Conservation (phyloP, 2,888 invertebrate genomes). For the Amblyjoppa fuscipennis region DNA sequence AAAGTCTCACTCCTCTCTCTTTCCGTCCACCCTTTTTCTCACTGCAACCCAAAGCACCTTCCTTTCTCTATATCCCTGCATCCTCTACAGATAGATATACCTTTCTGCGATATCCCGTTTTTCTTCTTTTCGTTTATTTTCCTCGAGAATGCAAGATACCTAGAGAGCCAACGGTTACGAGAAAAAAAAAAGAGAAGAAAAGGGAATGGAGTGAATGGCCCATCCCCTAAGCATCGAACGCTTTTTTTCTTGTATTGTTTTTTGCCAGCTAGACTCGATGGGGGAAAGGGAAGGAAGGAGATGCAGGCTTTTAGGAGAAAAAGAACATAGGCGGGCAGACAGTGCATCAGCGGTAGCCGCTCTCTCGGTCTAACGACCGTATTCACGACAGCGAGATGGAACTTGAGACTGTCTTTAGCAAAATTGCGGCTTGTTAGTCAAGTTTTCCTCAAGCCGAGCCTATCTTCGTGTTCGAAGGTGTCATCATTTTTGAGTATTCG, state of each 20-base stretch:
- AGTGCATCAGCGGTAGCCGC: slow-evolving; percentile 19
- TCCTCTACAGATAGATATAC: not conserved
- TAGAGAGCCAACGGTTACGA: slow-evolving; percentile 25
- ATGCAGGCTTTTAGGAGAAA: slow-evolving; percentile 43
- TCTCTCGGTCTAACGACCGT: slow-evolving; percentile 9
- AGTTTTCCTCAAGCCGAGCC: not conserved
- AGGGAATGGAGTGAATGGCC: slow-evolving; percentile 46
- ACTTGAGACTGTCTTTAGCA: slow-evolving; percentile 13
- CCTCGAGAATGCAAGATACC: slow-evolving; percentile 51
- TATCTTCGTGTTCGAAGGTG: not conserved
- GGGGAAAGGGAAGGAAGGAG: slow-evolving; percentile 30
- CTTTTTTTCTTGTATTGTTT: slow-evolving; percentile 55
- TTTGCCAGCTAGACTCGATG: slow-evolving; percentile 37
- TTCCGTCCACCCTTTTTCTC: slow-evolving; percentile 46
- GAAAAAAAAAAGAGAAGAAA: slow-evolving; percentile 47
- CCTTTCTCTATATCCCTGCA: slow-evolving; percentile 9
- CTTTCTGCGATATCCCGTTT: slow-evolving; percentile 43
- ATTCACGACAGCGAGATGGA: not conserved
- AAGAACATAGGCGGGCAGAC: slow-evolving; percentile 51
- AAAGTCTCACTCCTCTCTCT: slow-evolving; percentile 62
- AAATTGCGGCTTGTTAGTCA: slow-evolving; percentile 2
- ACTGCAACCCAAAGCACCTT: slow-evolving; percentile 44
- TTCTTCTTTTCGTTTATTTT: slow-evolving; percentile 37
- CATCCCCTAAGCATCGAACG: slow-evolving; percentile 45
- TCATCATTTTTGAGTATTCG: not conserved